These are phyloP conservation scores for Numida meleagris DNA, from an alignment of 2,113 vertebrate species.

Conservation along the genomic window DNA sequence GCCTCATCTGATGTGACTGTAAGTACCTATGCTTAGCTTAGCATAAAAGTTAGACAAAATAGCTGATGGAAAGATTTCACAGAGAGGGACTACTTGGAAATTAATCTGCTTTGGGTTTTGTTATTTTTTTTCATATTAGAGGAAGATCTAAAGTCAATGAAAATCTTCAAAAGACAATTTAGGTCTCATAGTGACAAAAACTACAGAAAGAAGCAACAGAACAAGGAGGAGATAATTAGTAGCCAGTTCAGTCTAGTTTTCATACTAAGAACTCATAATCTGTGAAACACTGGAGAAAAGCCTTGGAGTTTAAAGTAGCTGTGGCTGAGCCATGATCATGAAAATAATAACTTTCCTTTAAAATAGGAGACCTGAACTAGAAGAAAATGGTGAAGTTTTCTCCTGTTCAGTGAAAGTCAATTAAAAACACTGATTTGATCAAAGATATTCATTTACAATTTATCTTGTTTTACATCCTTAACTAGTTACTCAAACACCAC, in stretches of 20 bases:
- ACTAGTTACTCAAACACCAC: neutral
- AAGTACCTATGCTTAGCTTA: neutral
- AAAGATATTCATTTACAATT: neutral
- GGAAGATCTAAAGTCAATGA: rapidly evolving
- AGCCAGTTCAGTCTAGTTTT: neutral
- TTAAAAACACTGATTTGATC: neutral
- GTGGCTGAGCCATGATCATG: neutral
- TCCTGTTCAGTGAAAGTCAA: neutral
- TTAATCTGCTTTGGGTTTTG: neutral
- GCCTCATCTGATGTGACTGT: neutral
- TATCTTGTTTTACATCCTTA: neutral
- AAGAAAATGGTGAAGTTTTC: neutral
- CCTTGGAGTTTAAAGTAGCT: neutral
- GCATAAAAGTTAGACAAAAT: neutral
- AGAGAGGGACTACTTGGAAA: neutral
- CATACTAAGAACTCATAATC: neutral
- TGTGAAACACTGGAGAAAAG: neutral
- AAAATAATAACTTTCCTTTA: neutral
- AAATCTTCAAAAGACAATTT: neutral
- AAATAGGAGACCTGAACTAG: neutral
- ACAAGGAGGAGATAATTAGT: neutral
- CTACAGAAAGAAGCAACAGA: neutral
- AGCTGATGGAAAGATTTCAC: neutral
- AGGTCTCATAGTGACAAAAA: neutral
- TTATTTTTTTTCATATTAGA: neutral